Conservation (phyloP, 2,797 vertebrate species). For the Scyliorhinus canicula region DNA sequence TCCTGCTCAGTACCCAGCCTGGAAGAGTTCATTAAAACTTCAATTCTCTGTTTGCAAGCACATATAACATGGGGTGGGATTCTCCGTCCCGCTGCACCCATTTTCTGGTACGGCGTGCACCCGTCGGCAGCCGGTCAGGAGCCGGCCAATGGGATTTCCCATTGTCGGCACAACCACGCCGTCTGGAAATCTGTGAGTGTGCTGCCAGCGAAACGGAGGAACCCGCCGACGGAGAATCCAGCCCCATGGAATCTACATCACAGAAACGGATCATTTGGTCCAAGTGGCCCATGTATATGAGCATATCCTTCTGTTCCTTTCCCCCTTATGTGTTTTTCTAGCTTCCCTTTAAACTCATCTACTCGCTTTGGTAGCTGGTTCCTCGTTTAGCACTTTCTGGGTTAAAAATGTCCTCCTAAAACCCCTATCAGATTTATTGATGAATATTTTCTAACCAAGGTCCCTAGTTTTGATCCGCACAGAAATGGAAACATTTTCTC, state of each 20-base stretch:
- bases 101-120: too few relatives aligned
- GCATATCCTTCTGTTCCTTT: not conserved
- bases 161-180: too few relatives aligned
- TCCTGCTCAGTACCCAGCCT: not conserved
- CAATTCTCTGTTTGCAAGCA: not conserved
- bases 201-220: too few relatives aligned
- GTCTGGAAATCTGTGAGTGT: too few relatives aligned
- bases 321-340: not conserved
- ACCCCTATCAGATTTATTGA: not conserved
- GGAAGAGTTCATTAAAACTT: not conserved
- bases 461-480: not conserved
- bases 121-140: too few relatives aligned
- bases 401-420: not conserved
- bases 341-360: too few relatives aligned
- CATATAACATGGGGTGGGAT: too few relatives aligned
- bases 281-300: not conserved
- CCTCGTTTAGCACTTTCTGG: not conserved
- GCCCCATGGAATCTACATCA: too few relatives aligned
- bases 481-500: not conserved
- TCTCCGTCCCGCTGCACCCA: too few relatives aligned
- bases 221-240: too few relatives aligned
- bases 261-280: not conserved
- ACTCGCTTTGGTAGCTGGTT: not conserved
- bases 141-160: too few relatives aligned
- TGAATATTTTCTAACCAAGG: not conserved